phyloP scores from a whole-genome alignment of 2,797 vertebrate species.

The Picus viridis region DNA sequence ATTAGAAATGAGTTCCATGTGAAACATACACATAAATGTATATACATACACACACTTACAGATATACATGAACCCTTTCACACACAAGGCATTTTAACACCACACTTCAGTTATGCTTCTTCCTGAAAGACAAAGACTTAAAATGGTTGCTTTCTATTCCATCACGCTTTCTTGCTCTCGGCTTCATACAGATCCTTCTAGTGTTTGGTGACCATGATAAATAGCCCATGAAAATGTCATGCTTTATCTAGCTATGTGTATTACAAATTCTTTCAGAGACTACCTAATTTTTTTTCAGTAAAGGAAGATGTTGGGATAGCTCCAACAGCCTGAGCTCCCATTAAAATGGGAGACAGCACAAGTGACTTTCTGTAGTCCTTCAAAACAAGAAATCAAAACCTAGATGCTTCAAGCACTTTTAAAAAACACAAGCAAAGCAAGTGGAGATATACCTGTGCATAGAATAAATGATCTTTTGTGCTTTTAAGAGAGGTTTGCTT shows the following conservation, averaged over 20 bases:
- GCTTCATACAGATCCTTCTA: neutral
- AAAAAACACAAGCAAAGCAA: neutral
- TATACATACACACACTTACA: neutral
- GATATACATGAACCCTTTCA: neutral
- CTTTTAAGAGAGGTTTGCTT: neutral
- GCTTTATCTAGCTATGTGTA: neutral
- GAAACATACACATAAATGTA: neutral
- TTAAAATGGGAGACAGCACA: neutral
- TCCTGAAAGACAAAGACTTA: neutral
- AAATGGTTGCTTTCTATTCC: neutral
- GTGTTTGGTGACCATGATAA: neutral
- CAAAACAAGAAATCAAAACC: neutral
- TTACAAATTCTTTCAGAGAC: neutral
- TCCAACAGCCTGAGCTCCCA: neutral
- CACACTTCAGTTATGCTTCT: accelerated
- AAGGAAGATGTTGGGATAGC: neutral
- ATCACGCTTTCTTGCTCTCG: neutral
- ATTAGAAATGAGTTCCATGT: neutral
- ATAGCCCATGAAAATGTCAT: neutral
- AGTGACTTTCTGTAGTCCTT: neutral
- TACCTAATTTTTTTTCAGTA: neutral
- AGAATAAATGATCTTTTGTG: neutral
- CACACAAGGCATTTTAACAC: neutral
- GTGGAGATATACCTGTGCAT: neutral
- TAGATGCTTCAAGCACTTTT: neutral